A percentile compares a stretch with the other conserved stretches of the same genome.
Evolutionary conservation across 2,113 vertebrate genomes (phyloP).

Genomic region (Redunca redunca): DNA sequence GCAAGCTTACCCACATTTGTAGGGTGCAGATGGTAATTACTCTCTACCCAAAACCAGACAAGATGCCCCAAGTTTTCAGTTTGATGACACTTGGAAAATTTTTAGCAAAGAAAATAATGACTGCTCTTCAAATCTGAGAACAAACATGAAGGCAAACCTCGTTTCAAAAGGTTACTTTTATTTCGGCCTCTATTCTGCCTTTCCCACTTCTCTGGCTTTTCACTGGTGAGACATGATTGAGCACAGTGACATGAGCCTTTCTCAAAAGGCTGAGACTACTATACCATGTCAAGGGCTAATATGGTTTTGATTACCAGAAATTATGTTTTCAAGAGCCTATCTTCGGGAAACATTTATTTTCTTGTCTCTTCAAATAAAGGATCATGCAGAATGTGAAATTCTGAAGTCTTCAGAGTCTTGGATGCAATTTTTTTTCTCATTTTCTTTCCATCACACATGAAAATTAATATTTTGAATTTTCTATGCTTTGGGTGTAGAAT

Average conservation of each 20-base stretch:
- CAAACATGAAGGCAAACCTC: neutral
- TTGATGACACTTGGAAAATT: constrained; percentile 16
- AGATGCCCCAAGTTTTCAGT: constrained; percentile 42
- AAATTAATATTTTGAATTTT: constrained; percentile 43
- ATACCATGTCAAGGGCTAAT: neutral
- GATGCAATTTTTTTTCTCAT: neutral
- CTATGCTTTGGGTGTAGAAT: constrained; percentile 13
- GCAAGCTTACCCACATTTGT: constrained; percentile 80
- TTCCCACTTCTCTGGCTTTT: neutral
- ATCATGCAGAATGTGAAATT: neutral
- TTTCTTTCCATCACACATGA: neutral
- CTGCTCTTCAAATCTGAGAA: neutral
- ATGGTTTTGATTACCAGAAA: constrained; percentile 33
- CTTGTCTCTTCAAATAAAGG: constrained; percentile 24
- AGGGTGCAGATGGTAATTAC: constrained; percentile 80
- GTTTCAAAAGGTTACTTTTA: neutral
- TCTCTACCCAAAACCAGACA: constrained; percentile 68
- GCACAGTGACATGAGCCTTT: neutral
- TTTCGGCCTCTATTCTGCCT: neutral
- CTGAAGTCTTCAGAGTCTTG: neutral
- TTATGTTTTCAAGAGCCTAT: neutral
- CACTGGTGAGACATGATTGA: neutral
- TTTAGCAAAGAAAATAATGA: neutral
- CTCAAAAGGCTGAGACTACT: neutral
- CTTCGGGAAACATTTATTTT: constrained; percentile 25